phyloP scores from a whole-genome alignment of 2,113 vertebrate species.

The Chaetodon auriga region DNA sequence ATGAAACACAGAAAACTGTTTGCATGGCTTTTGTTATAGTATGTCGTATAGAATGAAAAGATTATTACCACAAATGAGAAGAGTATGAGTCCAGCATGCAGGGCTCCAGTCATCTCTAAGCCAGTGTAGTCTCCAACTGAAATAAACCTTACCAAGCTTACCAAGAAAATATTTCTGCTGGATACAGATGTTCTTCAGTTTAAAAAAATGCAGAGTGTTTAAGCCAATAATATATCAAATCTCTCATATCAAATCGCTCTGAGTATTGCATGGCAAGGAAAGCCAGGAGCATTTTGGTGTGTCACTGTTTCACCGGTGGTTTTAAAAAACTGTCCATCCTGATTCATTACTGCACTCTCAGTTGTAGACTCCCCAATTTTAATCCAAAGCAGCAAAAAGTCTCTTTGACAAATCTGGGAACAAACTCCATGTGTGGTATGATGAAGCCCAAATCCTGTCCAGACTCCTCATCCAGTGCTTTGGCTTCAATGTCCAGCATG shows the following conservation, averaged over 20 bases:
- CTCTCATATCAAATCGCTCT: too few relatives aligned
- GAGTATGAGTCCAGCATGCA: slow-evolving; percentile 66
- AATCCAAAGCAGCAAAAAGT: slow-evolving; percentile 12
- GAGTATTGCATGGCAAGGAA: neutral
- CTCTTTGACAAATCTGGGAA: slow-evolving; percentile 8
- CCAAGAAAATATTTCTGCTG: neutral
- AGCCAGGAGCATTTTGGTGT: neutral
- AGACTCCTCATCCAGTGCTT: slow-evolving; percentile 16
- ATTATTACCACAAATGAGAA: slow-evolving; percentile 70
- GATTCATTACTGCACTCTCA: slow-evolving; percentile 1
- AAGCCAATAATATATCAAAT: slow-evolving; percentile 5
- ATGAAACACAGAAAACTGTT: neutral
- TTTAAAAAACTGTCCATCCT: neutral
- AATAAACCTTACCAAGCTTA: slow-evolving; percentile 36
- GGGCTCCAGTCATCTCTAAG: slow-evolving; percentile 66
- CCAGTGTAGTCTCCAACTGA: slow-evolving; percentile 27
- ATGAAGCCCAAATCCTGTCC: slow-evolving; percentile 28
- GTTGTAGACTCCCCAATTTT: slow-evolving; percentile 25
- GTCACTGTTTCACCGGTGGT: slow-evolving; percentile 12
- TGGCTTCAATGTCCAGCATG: slow-evolving; percentile 34
- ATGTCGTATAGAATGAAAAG: slow-evolving; percentile 1
- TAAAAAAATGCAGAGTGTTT: neutral
- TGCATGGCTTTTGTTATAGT: neutral
- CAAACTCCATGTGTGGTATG: slow-evolving; percentile 10
- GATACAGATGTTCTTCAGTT: slow-evolving; percentile 5